Conservation (phyloP, 2,888 invertebrate species). For the Balanococcus diminutus region DNA sequence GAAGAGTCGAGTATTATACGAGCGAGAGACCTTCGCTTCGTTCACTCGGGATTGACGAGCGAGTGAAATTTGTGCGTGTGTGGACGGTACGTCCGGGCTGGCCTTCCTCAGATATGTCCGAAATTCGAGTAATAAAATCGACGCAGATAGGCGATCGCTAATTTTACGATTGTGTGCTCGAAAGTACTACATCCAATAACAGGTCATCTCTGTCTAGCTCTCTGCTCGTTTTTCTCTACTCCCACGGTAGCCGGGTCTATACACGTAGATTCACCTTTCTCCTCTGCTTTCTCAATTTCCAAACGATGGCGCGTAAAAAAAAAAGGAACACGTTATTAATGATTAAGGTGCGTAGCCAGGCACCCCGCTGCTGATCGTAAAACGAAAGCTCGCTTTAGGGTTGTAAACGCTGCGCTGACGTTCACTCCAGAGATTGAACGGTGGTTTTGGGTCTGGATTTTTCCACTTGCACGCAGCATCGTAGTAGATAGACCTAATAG, state of each 20-base stretch:
- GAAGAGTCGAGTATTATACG: background rate
- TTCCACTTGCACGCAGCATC: background rate
- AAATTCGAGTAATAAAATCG: conserved; percentile 17
- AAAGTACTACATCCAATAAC: conserved; percentile 13
- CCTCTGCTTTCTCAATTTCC: background rate
- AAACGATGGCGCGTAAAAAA: background rate
- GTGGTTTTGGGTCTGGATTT: background rate
- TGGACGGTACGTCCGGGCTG: too few species aligned
- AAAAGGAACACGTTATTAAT: conserved; percentile 18
- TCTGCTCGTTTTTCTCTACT: background rate
- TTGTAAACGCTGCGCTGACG: background rate
- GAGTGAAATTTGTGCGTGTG: background rate
- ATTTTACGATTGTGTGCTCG: conserved; percentile 27
- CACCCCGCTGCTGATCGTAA: conserved; percentile 9
- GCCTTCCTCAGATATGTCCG: too few species aligned
- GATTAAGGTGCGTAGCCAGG: background rate
- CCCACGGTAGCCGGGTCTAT: background rate
- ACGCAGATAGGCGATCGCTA: conserved; percentile 11
- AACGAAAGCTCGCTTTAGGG: conserved; percentile 1
- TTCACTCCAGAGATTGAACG: background rate
- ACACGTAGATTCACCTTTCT: background rate
- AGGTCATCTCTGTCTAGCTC: background rate
- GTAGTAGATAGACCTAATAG: background rate
- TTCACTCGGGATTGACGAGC: background rate
- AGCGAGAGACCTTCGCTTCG: background rate